Percentiles rank a stretch among this genome's conserved stretches.
Evolutionary conservation across 1,140 invertebrate genomes (phyloP).

Genomic region (Lepidurus apus): DNA sequence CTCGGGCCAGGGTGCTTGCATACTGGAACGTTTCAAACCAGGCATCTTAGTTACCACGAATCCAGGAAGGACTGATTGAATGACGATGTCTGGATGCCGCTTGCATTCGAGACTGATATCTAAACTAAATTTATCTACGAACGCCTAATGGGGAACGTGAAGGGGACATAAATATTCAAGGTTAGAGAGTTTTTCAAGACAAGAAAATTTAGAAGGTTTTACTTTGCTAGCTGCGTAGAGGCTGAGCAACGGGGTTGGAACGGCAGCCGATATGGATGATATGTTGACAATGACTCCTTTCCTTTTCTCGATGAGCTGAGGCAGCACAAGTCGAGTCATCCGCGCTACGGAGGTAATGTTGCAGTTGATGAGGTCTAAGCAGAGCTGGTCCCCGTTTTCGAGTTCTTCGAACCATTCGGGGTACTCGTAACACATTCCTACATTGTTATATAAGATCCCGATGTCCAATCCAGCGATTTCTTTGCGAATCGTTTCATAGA

Average conservation of each 20-base stretch:
- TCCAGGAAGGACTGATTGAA: constrained; percentile 79
- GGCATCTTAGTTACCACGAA: constrained; percentile 92
- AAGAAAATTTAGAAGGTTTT: constrained; percentile 30
- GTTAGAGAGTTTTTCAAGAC: constrained; percentile 31
- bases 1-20: constrained; percentile 70
- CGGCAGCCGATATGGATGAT: constrained; percentile 71
- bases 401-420: constrained; percentile 47
- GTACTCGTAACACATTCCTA: constrained; percentile 81
- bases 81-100: constrained; percentile 64
- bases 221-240: constrained; percentile 88
- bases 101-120: constrained; percentile 75
- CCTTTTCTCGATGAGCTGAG: constrained; percentile 75
- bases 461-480: constrained; percentile 73
- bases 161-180: neutral
- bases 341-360: constrained; percentile 67
- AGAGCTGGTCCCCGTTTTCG: constrained; percentile 36
- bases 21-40: constrained; percentile 67
- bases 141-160: constrained; percentile 54
- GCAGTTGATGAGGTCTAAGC: constrained; percentile 58
- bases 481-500: constrained; percentile 70
- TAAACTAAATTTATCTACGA: constrained; percentile 74
- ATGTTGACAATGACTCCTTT: constrained; percentile 89
- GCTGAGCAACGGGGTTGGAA: constrained; percentile 73
- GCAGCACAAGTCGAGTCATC: constrained; percentile 79
- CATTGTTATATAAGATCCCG: constrained; percentile 91